Evolutionary conservation across 1,140 invertebrate species (phyloP), one percentile per base, ranked within the genome.

Genomic region (Archivesica marissinica): DNA sequence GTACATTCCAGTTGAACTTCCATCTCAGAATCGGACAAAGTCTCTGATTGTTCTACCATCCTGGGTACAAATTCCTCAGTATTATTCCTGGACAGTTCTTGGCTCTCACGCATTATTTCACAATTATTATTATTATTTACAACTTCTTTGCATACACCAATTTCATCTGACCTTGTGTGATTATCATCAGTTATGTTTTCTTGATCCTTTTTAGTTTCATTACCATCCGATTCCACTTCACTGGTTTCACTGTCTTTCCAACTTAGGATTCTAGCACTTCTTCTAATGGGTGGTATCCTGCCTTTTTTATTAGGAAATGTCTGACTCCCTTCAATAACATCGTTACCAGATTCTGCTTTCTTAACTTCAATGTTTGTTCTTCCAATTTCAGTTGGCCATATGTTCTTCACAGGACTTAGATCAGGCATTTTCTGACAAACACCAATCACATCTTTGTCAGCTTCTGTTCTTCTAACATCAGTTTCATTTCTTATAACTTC

Each of bases 211-310:
- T 35, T 68, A 68, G 15, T 6, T 68, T 68, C 64, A 70, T 15
- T 68, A 23, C 1, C 2, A 47, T 72, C 41, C 20, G 20, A 72
- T 15, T 47, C 68, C 33, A 9, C 11, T n/a, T 72, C 68, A 52
- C 44, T 50, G n/a, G 44, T 30, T 72, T 72, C 68, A 50, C 23
- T 72, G 4, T 72, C 68, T 33, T 2, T 44, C 41, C 30, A 3
- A 50, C 68, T 72, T 33, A 20, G 30, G 20, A 72, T 72, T 47
- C 68, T 44, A 17, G 68, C 41, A 72, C 68, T 72, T 33, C 68
- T 72, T 50, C 44, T 72, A 2, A 72, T 33, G 4, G 23, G 39
- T 13, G 68, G 68, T 28, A n/a, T 50, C 41, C n/a, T 72, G 2
- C 23, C 35, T 13, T 3, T 47, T 33, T 50, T 47, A 33, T 25